Base-by-base conservation (phyloP, 2,797 vertebrate genomes). In the Falco naumanni region DNA sequence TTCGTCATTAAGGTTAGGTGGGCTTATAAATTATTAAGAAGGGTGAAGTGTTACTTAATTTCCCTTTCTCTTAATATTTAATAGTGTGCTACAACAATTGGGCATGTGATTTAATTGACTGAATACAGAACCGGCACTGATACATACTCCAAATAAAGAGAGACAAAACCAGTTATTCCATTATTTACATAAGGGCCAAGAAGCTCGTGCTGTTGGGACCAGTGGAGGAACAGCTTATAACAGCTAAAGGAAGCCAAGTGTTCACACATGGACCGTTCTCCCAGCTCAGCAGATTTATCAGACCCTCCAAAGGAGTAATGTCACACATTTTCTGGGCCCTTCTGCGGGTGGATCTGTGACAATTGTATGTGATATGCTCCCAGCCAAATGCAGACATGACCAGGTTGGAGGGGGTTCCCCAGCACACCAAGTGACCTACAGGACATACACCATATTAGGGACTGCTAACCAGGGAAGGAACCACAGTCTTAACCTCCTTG, bases 1-100 rank as follows among this genome's bases (percentile, higher is more conserved):
- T 70, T 96, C 77, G 64, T 92, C 91, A 94, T 96, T 97, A 97
- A 95, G 91, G 81, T 87, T 95, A 96, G 94, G 92, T 93, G 90
- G 89, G 69, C 72, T 92, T 93, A 93, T 97, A 97, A 95, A 96
- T 97, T 96, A 91, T 93, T 91, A 93, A 96, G 89, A 97, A 97
- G 79, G 79, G 65, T 89, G 92, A 96, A 95, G 90, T 94, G 95
- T 96, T 96, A 94, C 93, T 91, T 97, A 95, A 94, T 96, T 97
- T 96, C 84, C 82, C 53, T 86, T 95, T 96, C 79, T 95, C 87
- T 96, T 96, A 94, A 87, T 92, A 94, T 95, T 96, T 95, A 90
- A 95, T 88, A 94, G 87, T 12, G 65, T 94, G 84, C 95, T 96
- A 84, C 95, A 95, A 93, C 86, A 95, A 96, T 86, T 92, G 89